Conservation (phyloP, 2,888 invertebrate genomes). For the Lycia hirtaria region DNA sequence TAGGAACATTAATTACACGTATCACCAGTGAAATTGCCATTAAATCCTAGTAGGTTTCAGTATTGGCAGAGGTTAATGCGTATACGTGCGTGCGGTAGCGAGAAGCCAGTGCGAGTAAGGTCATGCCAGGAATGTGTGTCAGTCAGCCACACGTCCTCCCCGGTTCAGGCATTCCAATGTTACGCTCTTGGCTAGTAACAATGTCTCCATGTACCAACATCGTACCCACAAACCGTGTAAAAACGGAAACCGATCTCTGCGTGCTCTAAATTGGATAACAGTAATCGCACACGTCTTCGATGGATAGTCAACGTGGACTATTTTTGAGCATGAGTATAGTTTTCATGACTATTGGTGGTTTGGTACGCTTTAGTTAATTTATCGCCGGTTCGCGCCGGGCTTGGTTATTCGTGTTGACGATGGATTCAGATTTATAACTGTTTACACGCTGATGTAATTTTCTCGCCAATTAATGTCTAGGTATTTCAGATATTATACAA, state of each 20-base stretch:
- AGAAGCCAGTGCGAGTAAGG: constrained; percentile 46
- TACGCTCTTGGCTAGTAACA: constrained; percentile 73
- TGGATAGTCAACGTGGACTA: constrained; percentile 60
- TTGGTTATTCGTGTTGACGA: constrained; percentile 41
- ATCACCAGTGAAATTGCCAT: constrained; percentile 7
- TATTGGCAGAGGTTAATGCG: constrained; percentile 25
- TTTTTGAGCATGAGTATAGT: constrained; percentile 57
- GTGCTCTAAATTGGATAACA: constrained; percentile 84
- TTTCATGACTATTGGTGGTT: constrained; percentile 73
- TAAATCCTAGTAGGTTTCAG: constrained; percentile 12
- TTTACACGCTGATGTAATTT: constrained; percentile 32
- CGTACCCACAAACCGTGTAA: constrained; percentile 79
- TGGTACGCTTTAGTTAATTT: constrained; percentile 59
- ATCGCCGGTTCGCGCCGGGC: constrained; percentile 53
- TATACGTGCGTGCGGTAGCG: constrained; percentile 33
- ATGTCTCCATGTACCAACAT: constrained; percentile 57
- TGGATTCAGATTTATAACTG: constrained; percentile 29
- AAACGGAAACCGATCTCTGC: constrained; percentile 79
- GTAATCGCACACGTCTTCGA: constrained; percentile 82
- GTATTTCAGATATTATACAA: constrained; percentile 24
- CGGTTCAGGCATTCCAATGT: constrained; percentile 65
- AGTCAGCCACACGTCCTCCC: constrained; percentile 69
- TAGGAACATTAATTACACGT: not conserved
- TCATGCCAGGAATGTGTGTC: constrained; percentile 65
- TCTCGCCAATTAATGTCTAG: constrained; percentile 28